Evolutionary conservation across 2,113 vertebrate genomes (phyloP), one percentile per base, ranked within the genome.

Genomic region (Pyrgilauda ruficollis): DNA sequence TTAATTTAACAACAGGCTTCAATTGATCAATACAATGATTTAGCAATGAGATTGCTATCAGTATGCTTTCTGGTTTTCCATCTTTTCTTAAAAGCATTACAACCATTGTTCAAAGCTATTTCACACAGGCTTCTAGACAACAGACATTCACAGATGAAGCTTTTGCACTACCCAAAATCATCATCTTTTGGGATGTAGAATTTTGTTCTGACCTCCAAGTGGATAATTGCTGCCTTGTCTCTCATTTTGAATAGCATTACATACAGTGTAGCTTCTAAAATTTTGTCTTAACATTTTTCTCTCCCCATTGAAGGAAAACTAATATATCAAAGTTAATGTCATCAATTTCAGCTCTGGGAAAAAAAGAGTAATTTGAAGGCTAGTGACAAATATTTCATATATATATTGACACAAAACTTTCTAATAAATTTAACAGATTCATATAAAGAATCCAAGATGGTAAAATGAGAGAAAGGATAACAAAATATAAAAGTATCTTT

Each of bases 121-220:
- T 96, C 61, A 67, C 6, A 3, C 39, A 50, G 52, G 33, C 44
- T 92, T 81, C 69, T 82, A 62, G 59, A 81, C 26, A 41, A 24
- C 63, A 68, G 75, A 91, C 83, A 11, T 72, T 69, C 15, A 23
- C 14, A 76, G 81, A 79, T 67, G 12, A 91, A 88, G 84, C 19
- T 95, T 87, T 83, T 79, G 55, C n/a, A 27, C 39, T 67, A 64
- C 70, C 41, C 81, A 77, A 93, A 95, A 89, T 85, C 84, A 53
- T 52, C 5, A 56, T 37, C 17, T 79, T 88, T 90, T 79, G 53
- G 52, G 47, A 58, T 70, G n/a, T 3, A 63, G 84, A 84, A 68
- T 87, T 95, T 83, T 91, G 11, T 77, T 66, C 63, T 78, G 72
- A 82, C 46, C 33, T 88, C 55, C 52, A 77, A 30, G 18, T 53